Evolutionary conservation across 1,140 invertebrate species (phyloP), one percentile per base, ranked within the genome.

Genomic region (Atta cephalotes): DNA sequence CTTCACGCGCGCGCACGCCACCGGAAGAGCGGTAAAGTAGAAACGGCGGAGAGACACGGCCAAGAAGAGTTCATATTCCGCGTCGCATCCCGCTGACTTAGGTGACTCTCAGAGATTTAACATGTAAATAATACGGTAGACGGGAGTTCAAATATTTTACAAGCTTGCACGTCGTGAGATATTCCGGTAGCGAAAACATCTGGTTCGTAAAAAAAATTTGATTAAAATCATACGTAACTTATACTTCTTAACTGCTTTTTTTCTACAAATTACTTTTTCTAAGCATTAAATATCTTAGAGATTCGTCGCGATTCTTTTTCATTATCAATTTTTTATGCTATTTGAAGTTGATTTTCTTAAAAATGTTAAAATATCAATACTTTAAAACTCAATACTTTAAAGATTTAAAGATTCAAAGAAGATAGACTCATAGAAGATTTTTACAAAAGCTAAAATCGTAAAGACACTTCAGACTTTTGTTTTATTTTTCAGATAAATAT

Each of bases 11-110:
- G 88, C 56, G 63, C 66, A 53, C 60, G 71, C 80, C 71, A 84
- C 56, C 56, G 68, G 80, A 85, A 90, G 86, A 68, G 85, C 78
- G 89, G 80, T 88, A 90, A 87, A 93, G 86, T 92, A 91, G 85
- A 91, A 88, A 90, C 81, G 88, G 76, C 87, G 80, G 78, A 89
- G 87, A 90, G 84, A 91, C 86, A 91, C 87, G 77, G 86, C 87
- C 86, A 91, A 90, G 91, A 91, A 92, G 85, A 90, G 89, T 90
- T 92, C 89, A 87, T 92, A 92, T 77, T 35, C 70, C 76, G 78
- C 66, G 68, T 79, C 63, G 53, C 68, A 70, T 80, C 79, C 72
- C 56, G 85, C 79, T 56, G 49, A 89, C 88, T 89, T 71, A 87
- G 85, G 56, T 63, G 88, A 88, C 84, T 90, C 89, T 87, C 78